Percentiles rank a stretch among this genome's conserved stretches.
These are phyloP conservation scores for Adelges cooleyi DNA, from an alignment of 1,140 invertebrate genomes.

Conservation along the genomic window DNA sequence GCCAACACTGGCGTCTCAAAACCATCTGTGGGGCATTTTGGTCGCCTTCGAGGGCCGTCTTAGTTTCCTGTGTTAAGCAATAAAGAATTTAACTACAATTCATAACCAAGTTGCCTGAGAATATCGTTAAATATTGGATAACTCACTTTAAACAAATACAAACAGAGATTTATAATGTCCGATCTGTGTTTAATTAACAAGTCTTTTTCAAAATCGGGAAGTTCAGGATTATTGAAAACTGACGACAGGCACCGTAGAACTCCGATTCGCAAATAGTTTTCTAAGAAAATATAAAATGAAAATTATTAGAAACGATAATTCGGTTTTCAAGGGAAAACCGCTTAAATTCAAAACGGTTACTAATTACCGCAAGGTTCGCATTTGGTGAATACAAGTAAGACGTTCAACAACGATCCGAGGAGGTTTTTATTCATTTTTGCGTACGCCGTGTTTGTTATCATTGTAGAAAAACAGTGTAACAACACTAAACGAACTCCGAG, in stretches of 20 bases:
- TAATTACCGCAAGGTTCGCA: constrained; percentile 15
- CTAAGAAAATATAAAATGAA: background rate
- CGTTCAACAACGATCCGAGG: background rate
- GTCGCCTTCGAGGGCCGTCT: background rate
- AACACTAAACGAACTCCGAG: constrained; percentile 10
- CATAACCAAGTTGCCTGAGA: too few species aligned
- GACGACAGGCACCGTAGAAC: constrained; percentile 5
- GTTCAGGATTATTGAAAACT: constrained; percentile 10
- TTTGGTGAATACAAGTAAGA: background rate
- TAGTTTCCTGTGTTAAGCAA: background rate
- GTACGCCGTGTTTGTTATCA: constrained; percentile 9
- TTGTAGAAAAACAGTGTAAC: constrained; percentile 11
- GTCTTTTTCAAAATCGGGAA: constrained; percentile 11
- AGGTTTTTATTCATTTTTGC: constrained; percentile 2
- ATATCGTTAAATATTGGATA: too few species aligned
- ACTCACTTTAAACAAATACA: constrained; percentile 24
- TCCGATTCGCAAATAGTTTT: constrained; percentile 19
- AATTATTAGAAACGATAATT: too few species aligned
- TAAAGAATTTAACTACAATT: too few species aligned
- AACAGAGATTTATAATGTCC: constrained; percentile 18
- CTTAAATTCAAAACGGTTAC: too few species aligned
- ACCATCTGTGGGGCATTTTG: constrained; percentile 11
- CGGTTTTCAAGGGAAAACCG: too few species aligned
- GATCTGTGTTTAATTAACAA: background rate
- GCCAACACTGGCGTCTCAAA: constrained; percentile 18